Conservation (phyloP, 2,113 vertebrate genomes). For the Syngnathus typhle region DNA sequence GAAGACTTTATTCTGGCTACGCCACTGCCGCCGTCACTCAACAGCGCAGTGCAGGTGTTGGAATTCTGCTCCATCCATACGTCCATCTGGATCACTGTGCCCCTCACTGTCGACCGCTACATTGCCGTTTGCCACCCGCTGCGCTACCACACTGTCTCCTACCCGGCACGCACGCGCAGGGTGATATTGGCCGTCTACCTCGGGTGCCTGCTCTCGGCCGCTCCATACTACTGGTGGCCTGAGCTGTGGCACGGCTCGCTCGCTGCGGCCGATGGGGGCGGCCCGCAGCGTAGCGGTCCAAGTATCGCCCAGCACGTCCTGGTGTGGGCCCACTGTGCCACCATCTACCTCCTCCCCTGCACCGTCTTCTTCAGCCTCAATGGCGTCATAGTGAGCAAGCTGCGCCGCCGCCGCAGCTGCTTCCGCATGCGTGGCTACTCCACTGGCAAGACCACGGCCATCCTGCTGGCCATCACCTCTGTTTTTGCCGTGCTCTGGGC, state of each 20-base stretch:
- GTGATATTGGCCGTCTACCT: constrained; percentile 85
- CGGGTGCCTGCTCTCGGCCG: constrained; percentile 85
- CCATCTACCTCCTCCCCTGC: constrained; percentile 89
- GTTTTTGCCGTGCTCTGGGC: constrained; percentile 93
- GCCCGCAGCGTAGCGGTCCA: constrained; percentile 71
- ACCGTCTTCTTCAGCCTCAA: constrained; percentile 93
- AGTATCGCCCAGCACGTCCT: constrained; percentile 83
- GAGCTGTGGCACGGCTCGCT: constrained; percentile 83
- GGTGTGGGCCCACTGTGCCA: constrained; percentile 91
- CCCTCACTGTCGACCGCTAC: constrained; percentile 88
- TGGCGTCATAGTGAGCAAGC: constrained; percentile 85
- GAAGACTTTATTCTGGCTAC: constrained; percentile 87
- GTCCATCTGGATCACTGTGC: constrained; percentile 95
- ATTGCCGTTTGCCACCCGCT: constrained; percentile 94
- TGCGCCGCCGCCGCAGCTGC: constrained; percentile 79
- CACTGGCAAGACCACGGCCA: constrained; percentile 92
- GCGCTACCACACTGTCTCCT: constrained; percentile 90
- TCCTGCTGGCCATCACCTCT: constrained; percentile 90
- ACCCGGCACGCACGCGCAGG: constrained; percentile 86
- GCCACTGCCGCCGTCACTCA: constrained; percentile 79
- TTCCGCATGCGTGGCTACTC: constrained; percentile 90
- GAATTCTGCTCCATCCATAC: constrained; percentile 97
- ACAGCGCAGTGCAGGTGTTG: constrained; percentile 85
- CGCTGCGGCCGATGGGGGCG: constrained; percentile 46
- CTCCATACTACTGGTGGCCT: constrained; percentile 97